Percentiles rank a stretch among this genome's conserved stretches.
Conservation (phyloP, 2,113 vertebrate species). For the Gila orcuttii region DNA sequence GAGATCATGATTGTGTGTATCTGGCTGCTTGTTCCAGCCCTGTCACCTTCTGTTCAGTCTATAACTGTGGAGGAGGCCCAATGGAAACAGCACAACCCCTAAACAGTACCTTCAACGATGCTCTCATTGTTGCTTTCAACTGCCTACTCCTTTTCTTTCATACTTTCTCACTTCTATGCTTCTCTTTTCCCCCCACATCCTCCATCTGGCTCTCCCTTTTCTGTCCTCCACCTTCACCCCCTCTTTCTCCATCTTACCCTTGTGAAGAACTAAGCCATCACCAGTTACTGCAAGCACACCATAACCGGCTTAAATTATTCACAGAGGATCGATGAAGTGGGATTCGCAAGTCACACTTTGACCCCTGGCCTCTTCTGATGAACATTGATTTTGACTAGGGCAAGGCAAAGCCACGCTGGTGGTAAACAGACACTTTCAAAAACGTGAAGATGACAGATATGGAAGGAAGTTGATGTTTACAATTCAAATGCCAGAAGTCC, state of each 20-base stretch:
- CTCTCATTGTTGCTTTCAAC: conserved; percentile 57
- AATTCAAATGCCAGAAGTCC: conserved; percentile 14
- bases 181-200: conserved; percentile 25
- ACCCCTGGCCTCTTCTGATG: conserved; percentile 67
- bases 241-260: background rate
- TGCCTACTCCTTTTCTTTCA: conserved; percentile 22
- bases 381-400: conserved; percentile 65
- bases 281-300: conserved; percentile 64
- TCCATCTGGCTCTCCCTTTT: conserved; percentile 44
- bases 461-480: conserved; percentile 23
- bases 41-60: conserved; percentile 52
- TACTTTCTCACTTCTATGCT: background rate
- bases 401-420: background rate
- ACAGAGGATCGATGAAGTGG: conserved; percentile 66
- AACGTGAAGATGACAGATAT: conserved; percentile 5
- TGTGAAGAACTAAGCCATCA: conserved; percentile 52
- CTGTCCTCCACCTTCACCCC: conserved; percentile 47
- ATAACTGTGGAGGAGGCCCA: conserved; percentile 47
- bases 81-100: conserved; percentile 44
- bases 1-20: conserved; percentile 52
- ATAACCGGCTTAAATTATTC: conserved; percentile 68
- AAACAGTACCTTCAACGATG: conserved; percentile 62
- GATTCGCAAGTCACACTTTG: conserved; percentile 64
- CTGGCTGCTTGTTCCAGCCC: conserved; percentile 43
- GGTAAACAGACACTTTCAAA: conserved; percentile 35